phyloP scores from a whole-genome alignment of 37 sponge, comb jelly and placozoan genomes.

The Dysidea cf. avara region DNA sequence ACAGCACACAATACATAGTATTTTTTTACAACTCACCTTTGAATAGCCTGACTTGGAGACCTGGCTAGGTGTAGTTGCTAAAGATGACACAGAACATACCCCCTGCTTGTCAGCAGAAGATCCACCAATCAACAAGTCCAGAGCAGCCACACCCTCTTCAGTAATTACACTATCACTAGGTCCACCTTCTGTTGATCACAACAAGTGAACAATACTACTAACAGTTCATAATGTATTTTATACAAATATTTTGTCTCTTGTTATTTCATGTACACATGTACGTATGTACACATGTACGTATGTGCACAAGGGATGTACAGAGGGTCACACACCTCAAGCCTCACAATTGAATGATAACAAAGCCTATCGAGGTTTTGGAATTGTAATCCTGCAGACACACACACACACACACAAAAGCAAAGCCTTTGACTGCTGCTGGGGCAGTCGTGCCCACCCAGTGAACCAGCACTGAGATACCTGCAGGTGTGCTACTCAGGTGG shows the following conservation, averaged over 20 bases:
- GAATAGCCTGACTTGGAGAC: conserved; percentile 22
- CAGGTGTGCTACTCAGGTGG: too few species aligned
- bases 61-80: conserved; percentile 6
- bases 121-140: conserved; percentile 32
- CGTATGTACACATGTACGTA: neutral
- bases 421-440: too few species aligned
- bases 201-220: neutral
- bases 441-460: neutral
- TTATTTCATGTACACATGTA: neutral
- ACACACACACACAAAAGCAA: neutral
- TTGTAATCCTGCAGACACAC: neutral
- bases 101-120: conserved; percentile 10
- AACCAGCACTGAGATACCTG: too few species aligned
- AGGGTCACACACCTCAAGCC: conserved; percentile 33
- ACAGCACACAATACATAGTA: neutral
- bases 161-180: conserved; percentile 1
- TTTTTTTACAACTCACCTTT: conserved; percentile 3
- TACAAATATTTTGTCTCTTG: too few species aligned
- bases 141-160: conserved; percentile 34
- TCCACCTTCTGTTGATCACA: neutral
- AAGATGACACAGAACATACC: conserved; percentile 3
- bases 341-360: conserved; percentile 4
- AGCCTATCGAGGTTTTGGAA: neutral
- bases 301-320: too few species aligned
- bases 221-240: too few species aligned